Percentiles rank a stretch among this genome's conserved stretches.
phyloP scores from a whole-genome alignment of 2,888 invertebrate species.

The Apamea monoglypha region DNA sequence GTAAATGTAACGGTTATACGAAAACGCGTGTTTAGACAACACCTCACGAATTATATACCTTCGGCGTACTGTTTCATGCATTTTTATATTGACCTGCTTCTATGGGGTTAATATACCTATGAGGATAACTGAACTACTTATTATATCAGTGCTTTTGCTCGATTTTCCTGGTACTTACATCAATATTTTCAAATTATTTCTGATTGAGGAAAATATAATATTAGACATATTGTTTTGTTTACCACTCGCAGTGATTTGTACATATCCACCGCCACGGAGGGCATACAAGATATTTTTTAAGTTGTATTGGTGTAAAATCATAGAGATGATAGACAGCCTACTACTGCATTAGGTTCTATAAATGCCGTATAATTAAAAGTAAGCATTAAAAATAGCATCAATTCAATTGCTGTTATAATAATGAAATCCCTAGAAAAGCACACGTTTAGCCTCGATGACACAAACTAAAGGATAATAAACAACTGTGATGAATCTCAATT shows the following conservation, averaged over 20 bases:
- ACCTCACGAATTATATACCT: constrained; percentile 66
- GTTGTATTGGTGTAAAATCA: not conserved
- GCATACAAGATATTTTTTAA: not conserved
- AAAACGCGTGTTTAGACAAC: constrained; percentile 76
- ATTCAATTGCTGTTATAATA: not conserved
- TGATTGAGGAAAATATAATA: constrained; percentile 33
- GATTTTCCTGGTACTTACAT: constrained; percentile 21
- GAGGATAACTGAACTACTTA: constrained; percentile 1
- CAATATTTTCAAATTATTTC: constrained; percentile 16
- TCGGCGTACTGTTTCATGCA: constrained; percentile 47
- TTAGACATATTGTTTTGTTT: not conserved
- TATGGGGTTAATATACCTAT: not conserved
- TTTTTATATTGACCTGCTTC: constrained; percentile 54
- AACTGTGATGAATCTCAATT: constrained; percentile 51
- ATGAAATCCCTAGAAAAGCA: constrained; percentile 67
- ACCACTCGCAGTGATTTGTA: not conserved
- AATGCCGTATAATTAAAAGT: not conserved
- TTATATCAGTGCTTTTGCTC: not conserved
- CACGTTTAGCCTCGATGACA: constrained; percentile 62
- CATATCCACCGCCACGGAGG: not conserved
- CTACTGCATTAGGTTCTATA: not conserved
- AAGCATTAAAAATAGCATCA: not conserved
- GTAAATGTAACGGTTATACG: constrained; percentile 81
- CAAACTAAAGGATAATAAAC: constrained; percentile 65
- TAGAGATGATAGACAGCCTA: not conserved